Conservation (phyloP, 2,797 vertebrate genomes). For the Halcyon smyrnensis region DNA sequence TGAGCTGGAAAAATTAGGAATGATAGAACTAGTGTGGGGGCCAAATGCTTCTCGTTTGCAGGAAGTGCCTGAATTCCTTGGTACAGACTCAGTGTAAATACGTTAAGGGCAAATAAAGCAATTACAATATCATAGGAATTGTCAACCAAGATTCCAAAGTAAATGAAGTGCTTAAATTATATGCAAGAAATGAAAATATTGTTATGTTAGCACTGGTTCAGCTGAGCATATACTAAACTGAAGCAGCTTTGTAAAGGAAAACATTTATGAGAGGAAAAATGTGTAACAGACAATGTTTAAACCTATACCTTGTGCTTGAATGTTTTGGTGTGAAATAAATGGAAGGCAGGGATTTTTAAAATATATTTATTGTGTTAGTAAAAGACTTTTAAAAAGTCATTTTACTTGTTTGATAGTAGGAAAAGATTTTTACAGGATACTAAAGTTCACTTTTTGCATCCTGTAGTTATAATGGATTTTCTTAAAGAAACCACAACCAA, state of each 20-base stretch:
- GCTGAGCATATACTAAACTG: not conserved
- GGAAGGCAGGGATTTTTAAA: not conserved
- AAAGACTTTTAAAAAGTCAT: not conserved
- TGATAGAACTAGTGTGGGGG: not conserved
- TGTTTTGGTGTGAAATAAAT: not conserved
- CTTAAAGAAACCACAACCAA: not conserved
- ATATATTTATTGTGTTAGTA: not conserved
- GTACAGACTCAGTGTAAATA: not conserved
- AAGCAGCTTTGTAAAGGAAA: not conserved
- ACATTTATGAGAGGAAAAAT: not conserved
- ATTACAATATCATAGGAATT: not conserved
- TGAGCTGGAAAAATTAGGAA: slow-evolving; percentile 39
- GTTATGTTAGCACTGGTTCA: not conserved
- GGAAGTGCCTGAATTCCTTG: slow-evolving; percentile 4
- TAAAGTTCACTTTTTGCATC: not conserved
- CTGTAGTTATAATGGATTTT: not conserved
- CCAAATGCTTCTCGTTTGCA: slow-evolving; percentile 7
- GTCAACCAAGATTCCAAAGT: not conserved
- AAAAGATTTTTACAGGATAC: not conserved
- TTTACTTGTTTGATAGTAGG: not conserved
- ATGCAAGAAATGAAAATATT: not conserved
- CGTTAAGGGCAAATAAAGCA: not conserved
- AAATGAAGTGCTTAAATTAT: not conserved
- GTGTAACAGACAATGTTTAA: not conserved
- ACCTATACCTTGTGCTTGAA: not conserved